Evolutionary conservation across 2,113 vertebrate species (phyloP), one percentile per base, ranked within the genome.

Genomic region (Genyomyrus donnyi): DNA sequence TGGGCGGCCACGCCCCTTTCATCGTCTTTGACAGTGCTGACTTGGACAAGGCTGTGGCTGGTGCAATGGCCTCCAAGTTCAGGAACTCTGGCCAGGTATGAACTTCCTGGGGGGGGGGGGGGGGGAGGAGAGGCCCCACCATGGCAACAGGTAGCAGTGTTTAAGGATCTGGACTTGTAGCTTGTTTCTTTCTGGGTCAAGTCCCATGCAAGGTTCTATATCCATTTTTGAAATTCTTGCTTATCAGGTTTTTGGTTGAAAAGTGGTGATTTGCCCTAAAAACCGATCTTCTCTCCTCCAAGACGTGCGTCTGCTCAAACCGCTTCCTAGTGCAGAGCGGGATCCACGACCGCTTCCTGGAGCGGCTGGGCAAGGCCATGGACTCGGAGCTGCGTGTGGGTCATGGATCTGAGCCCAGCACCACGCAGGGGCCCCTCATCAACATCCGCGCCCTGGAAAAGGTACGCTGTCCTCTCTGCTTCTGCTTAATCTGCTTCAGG

Each of bases 231-330:
- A 39, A 27, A 17, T 24, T 77, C 21, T 17, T 77, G 31, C 70
- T 77, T 35, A 31, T 74, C 66, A 35, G 11, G 9, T 77, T 13
- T 5, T 11, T 39, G 15, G 35, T 35, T 17, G 13, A 77, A 35
- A 77, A 7, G 70, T 19, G 17, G 35, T 42, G 15, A 2, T 80
- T 42, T 80, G 35, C 6, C 15, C 85, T 87, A 27, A 49, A 4
- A 42, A 45, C 53, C 3, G 3, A 21, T 10, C n/a, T 17, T 27
- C 39, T 62, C 42, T 48, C 9, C 90, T 84, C 48, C 27, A 3
- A 99, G 98, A 99, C 98, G 0, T 99, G 98, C 21, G 96, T 99
- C 80, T 98, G 98, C 74, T 94, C 98, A 56, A 99, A 99, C 94
- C 97, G 97, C 3, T 99, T 99, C 92, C 93, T 99, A 90, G 98